Conservation (phyloP, 2,888 invertebrate genomes). For the Clivina fossor region DNA sequence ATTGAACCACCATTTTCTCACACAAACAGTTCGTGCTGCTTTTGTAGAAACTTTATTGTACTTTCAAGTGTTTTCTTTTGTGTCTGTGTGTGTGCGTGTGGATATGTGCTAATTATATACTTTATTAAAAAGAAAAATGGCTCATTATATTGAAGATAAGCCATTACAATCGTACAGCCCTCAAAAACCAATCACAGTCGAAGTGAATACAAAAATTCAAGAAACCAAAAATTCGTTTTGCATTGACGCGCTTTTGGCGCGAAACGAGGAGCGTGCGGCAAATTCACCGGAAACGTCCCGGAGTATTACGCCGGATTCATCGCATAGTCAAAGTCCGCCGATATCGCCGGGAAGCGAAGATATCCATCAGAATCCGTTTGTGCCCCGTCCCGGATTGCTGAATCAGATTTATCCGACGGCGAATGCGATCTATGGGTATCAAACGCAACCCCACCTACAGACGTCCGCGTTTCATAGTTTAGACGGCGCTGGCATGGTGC, state of each 20-base stretch:
- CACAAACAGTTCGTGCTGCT: background rate
- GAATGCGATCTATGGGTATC: conserved; percentile 50
- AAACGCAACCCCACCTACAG: conserved; percentile 57
- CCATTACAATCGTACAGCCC: conserved; percentile 25
- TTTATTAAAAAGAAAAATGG: conserved; percentile 21
- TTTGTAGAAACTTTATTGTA: background rate
- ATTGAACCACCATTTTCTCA: background rate
- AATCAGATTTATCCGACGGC: conserved; percentile 51
- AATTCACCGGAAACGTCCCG: conserved; percentile 49
- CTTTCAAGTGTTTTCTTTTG: conserved; percentile 15
- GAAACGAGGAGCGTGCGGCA: conserved; percentile 47
- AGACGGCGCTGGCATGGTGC: conserved; percentile 55
- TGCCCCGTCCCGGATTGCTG: conserved; percentile 64
- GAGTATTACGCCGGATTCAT: conserved; percentile 53
- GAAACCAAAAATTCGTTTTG: conserved; percentile 72
- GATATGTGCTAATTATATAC: background rate
- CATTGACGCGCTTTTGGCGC: conserved; percentile 82
- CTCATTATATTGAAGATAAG: conserved; percentile 29
- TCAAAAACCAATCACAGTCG: conserved; percentile 44
- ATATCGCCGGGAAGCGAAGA: conserved; percentile 86
- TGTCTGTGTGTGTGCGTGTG: too few species aligned
- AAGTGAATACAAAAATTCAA: conserved; percentile 52
- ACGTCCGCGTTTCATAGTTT: conserved; percentile 60
- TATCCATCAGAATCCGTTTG: conserved; percentile 56
- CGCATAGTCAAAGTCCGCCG: conserved; percentile 77